These are phyloP conservation scores for Tachina lurida DNA, from an alignment of 2,888 invertebrate species.

Conservation along the genomic window DNA sequence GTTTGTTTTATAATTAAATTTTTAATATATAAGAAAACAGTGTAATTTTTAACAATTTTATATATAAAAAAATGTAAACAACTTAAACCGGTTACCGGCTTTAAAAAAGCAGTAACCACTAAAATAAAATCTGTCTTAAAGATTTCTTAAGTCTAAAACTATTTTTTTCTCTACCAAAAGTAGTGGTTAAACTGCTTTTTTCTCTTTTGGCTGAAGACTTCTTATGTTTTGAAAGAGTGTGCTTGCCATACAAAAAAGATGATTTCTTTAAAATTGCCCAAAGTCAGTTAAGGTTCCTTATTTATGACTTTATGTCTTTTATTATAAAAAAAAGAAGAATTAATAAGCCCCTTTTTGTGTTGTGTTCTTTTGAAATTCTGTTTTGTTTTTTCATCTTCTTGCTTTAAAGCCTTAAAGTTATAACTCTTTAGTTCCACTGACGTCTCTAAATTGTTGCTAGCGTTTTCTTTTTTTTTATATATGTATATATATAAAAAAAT, in stretches of 20 bases:
- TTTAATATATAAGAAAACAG: neutral
- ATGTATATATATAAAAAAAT: neutral
- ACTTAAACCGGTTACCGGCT: conserved; percentile 66
- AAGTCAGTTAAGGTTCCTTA: conserved; percentile 40
- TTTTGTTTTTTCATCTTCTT: neutral
- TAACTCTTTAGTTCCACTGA: conserved; percentile 3
- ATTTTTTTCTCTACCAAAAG: conserved; percentile 8
- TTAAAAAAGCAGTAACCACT: neutral
- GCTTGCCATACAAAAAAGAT: conserved; percentile 3
- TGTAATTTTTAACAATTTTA: neutral
- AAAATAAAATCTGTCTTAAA: conserved; percentile 57
- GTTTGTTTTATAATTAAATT: conserved; percentile 26
- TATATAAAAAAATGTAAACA: conserved; percentile 18
- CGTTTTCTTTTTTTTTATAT: neutral
- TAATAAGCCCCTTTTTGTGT: conserved; percentile 43
- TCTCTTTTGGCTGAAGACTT: neutral
- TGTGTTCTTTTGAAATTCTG: conserved; percentile 1
- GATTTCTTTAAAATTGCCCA: conserved; percentile 35
- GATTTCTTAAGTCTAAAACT: conserved; percentile 14
- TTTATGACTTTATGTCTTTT: neutral
- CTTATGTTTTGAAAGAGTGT: conserved; percentile 26
- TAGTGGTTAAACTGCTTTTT: conserved; percentile 59
- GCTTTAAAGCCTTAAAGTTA: neutral
- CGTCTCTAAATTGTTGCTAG: conserved; percentile 36
- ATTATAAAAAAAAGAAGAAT: neutral